Base-by-base conservation (phyloP, 2,797 vertebrate genomes). In the Microcaecilia unicolor region DNA sequence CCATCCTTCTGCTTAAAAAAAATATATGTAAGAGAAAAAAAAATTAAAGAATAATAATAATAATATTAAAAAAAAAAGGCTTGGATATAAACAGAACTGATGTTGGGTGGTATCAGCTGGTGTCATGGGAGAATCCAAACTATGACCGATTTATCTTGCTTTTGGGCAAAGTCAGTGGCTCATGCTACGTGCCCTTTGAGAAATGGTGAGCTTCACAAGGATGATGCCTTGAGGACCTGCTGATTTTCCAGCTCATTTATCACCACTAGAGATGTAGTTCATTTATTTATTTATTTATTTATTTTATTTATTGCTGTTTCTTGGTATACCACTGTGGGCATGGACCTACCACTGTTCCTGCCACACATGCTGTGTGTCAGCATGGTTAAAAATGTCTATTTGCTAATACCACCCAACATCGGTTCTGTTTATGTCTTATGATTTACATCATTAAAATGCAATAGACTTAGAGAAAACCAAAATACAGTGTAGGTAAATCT, bases 191-290 rank as follows among this genome's bases (percentile, higher is more conserved):
- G 72, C 22, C 28, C 39, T 65, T 57, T 43, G 55, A 34, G 55
- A 29, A 19, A 51, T 39, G 35, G 22, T n/a, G n/a, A n/a, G 12
- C 60, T 67, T 49, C 50, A 60, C 56, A 66, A 52, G 41, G 3
- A 32, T 46, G 41, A 40, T 58, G 31, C 48, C 28, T 26, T 4
- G 34, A 28, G 56, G 46, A 46, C 22, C 3, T 70, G 58, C n/a
- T n/a, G n/a, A n/a, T 73, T 79, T 75, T 72, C 54, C 44, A 9
- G 41, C 34, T 57, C 56, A 68, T 76, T 70, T 75, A 41, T 69
- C 64, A 46, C 70, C 50, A 60, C 61, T 37, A 7, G 28, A 60
- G 61, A 64, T 60, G 61, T n/a, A n/a, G n/a, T n/a, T n/a, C n/a
- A n/a, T n/a, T n/a, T n/a, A n/a, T n/a, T n/a, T n/a, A n/a, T n/a